phyloP scores from a whole-genome alignment of 2,888 invertebrate genomes.

The Heliconius ethilla region DNA sequence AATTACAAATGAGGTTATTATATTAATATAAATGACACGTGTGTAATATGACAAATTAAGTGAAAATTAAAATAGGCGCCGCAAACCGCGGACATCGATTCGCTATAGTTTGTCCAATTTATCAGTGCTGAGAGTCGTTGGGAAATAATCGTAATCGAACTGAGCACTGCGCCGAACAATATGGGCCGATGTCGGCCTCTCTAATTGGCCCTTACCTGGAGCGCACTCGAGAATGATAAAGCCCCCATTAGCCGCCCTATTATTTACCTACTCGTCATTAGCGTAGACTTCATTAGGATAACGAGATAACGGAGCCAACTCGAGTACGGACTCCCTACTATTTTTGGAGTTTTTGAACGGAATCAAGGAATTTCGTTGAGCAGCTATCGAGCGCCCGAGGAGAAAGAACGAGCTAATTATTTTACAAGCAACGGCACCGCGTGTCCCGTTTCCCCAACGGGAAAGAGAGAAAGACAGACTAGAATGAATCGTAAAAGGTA shows the following conservation, averaged over 20 bases:
- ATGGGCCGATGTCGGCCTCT: conserved; percentile 80
- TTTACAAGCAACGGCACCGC: conserved; percentile 55
- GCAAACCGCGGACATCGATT: conserved; percentile 76
- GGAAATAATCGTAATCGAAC: conserved; percentile 81
- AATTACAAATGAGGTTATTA: conserved; percentile 43
- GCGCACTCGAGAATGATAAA: conserved; percentile 83
- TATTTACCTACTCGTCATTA: conserved; percentile 83
- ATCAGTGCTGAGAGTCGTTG: conserved; percentile 77
- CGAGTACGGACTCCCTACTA: conserved; percentile 62
- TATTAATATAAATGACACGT: conserved; percentile 44
- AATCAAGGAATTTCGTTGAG: conserved; percentile 61
- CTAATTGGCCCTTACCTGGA: conserved; percentile 83
- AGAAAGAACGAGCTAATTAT: conserved; percentile 67
- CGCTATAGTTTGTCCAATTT: conserved; percentile 81
- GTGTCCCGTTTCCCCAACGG: conserved; percentile 42
- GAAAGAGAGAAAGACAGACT: conserved; percentile 20
- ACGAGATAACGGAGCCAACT: conserved; percentile 80
- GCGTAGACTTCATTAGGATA: conserved; percentile 83
- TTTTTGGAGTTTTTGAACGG: conserved; percentile 74
- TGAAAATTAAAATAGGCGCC: conserved; percentile 70
- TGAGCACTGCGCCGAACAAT: conserved; percentile 79
- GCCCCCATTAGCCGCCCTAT: conserved; percentile 82
- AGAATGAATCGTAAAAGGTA: conserved; percentile 42
- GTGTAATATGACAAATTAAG: conserved; percentile 65
- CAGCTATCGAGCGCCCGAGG: conserved; percentile 53